phyloP scores from a whole-genome alignment of 2,797 vertebrate genomes.

The Kryptolebias ocellatus region DNA sequence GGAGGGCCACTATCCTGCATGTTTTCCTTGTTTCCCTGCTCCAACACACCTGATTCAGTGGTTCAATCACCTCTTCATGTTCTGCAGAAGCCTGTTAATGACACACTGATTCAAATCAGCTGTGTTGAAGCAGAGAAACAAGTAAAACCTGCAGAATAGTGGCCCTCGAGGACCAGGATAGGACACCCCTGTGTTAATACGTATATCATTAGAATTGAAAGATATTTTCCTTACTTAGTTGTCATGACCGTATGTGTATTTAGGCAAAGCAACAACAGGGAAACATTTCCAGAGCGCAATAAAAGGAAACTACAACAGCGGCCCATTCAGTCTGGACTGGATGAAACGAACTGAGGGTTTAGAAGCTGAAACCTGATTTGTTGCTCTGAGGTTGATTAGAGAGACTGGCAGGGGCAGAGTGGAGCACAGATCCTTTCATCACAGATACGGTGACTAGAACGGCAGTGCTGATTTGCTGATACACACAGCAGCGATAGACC shows the following conservation, averaged over 20 bases:
- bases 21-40: no score
- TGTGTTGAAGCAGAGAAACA: no score
- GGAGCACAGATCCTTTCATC: constrained; percentile 45
- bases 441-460: constrained; percentile 52
- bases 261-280: not conserved
- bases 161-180: no score
- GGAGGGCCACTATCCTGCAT: no score
- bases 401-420: constrained; percentile 46
- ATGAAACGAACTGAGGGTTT: constrained; percentile 15
- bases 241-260: not conserved
- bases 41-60: no score
- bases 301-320: not conserved
- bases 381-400: constrained; percentile 66
- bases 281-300: not conserved
- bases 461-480: constrained; percentile 65
- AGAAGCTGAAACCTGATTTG: constrained; percentile 49
- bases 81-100: no score
- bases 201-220: no score
- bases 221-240: no score
- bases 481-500: constrained; percentile 44
- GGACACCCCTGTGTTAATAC: no score
- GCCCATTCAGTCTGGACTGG: constrained; percentile 9
- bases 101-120: no score
- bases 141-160: no score
- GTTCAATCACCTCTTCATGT: no score